Conservation (phyloP, 1,140 invertebrate species). For the Drosophila neocordata region DNA sequence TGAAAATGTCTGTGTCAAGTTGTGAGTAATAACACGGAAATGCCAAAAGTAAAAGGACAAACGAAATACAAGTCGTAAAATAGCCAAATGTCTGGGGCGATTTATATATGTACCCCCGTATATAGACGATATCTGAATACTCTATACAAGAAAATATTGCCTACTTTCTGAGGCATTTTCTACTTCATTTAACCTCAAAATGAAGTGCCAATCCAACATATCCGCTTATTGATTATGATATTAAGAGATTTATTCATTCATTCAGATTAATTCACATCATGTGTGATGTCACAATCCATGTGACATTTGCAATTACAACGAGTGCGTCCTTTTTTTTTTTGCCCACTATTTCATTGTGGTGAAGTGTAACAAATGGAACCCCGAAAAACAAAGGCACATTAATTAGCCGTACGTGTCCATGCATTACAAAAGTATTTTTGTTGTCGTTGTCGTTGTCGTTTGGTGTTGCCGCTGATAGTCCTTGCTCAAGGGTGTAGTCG, state of each 20-base stretch:
- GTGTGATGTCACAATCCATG: constrained; percentile 3
- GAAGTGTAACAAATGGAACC: constrained; percentile 47
- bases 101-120: too few relatives aligned
- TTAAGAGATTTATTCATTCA: background rate
- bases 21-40: constrained; percentile 79
- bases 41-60: constrained; percentile 47
- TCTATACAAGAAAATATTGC: constrained; percentile 19
- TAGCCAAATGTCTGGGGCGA: constrained; percentile 26
- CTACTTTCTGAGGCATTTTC: too few relatives aligned
- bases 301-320: constrained; percentile 2
- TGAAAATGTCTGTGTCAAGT: constrained; percentile 73
- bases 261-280: background rate
- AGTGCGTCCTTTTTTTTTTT: constrained; percentile 19
- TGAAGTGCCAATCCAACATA: too few relatives aligned
- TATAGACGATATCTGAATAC: constrained; percentile 24
- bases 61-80: constrained; percentile 59
- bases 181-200: too few relatives aligned
- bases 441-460: constrained; percentile 40
- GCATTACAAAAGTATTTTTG: constrained; percentile 68
- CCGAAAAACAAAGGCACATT: constrained; percentile 61
- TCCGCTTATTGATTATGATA: background rate
- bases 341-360: constrained; percentile 19
- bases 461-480: constrained; percentile 1
- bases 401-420: constrained; percentile 75
- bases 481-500: background rate